These are phyloP conservation scores for Saguinus imperator DNA, from an alignment of 2,113 vertebrate genomes.

Conservation along the genomic window DNA sequence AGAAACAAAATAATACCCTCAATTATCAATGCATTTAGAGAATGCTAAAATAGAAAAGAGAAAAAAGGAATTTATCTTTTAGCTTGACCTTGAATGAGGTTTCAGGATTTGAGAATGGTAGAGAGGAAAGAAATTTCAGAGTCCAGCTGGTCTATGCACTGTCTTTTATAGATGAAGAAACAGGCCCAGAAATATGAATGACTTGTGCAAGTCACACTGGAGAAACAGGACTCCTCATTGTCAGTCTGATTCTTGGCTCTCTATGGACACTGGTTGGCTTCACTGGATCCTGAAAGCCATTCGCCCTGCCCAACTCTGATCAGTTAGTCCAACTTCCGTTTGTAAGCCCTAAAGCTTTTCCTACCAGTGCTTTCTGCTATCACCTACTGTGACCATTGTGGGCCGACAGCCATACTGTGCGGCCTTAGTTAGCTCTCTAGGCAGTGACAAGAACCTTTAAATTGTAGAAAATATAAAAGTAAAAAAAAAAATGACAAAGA, in stretches of 20 bases:
- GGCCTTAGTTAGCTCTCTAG: neutral
- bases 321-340: too few relatives aligned
- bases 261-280: accelerated
- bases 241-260: neutral
- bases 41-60: neutral
- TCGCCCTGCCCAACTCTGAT: neutral
- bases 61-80: neutral
- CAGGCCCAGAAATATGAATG: neutral
- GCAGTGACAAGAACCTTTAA: neutral
- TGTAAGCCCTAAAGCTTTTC: neutral
- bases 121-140: neutral
- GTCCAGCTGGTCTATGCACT: neutral
- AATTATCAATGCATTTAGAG: neutral
- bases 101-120: neutral
- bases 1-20: neutral
- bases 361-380: neutral
- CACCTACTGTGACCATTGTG: neutral
- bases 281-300: neutral
- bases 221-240: neutral
- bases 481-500: neutral
- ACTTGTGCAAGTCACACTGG: neutral
- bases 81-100: neutral
- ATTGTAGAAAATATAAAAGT: neutral
- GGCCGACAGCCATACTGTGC: neutral
- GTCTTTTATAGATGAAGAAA: neutral